These are phyloP conservation scores for Mesoligia furuncula DNA, from an alignment of 2,888 invertebrate genomes.

Conservation along the genomic window DNA sequence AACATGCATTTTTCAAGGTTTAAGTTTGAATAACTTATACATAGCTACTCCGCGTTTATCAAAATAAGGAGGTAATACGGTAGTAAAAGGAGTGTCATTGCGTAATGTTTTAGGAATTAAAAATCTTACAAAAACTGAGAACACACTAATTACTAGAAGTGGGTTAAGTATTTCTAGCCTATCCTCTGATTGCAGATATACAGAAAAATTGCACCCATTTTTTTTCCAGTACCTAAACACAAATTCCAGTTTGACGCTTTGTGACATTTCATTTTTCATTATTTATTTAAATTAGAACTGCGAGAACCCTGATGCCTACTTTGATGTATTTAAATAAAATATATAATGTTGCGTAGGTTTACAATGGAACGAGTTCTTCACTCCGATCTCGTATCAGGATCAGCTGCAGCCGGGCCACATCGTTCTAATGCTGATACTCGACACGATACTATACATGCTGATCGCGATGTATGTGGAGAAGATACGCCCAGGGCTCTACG, in stretches of 20 bases:
- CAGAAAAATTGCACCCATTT: background rate
- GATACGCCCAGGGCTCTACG: conserved; percentile 96
- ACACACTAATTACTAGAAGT: background rate
- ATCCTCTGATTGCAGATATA: background rate
- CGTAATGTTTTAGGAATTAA: background rate
- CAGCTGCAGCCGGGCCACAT: conserved; percentile 92
- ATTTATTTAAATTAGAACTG: background rate
- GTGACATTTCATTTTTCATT: background rate
- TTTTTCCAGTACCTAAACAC: background rate
- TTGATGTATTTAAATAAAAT: background rate
- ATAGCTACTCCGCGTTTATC: no score
- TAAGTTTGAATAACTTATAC: background rate
- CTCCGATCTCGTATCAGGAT: conserved; percentile 93
- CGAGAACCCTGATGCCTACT: background rate
- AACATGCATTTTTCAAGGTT: no score
- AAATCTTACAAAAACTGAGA: background rate
- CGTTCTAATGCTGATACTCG: conserved; percentile 93
- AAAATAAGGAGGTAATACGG: background rate
- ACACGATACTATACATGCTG: conserved; percentile 93
- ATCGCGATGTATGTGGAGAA: conserved; percentile 97
- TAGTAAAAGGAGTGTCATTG: background rate
- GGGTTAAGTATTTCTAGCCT: background rate
- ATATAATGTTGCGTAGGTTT: conserved; percentile 82
- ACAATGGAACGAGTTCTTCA: conserved; percentile 92
- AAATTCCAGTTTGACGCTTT: background rate